A percentile compares a stretch with the other conserved stretches of the same genome.
Conservation (phyloP, 53 echinoderm and acorn worm species). For the Pentamera pediparva region DNA sequence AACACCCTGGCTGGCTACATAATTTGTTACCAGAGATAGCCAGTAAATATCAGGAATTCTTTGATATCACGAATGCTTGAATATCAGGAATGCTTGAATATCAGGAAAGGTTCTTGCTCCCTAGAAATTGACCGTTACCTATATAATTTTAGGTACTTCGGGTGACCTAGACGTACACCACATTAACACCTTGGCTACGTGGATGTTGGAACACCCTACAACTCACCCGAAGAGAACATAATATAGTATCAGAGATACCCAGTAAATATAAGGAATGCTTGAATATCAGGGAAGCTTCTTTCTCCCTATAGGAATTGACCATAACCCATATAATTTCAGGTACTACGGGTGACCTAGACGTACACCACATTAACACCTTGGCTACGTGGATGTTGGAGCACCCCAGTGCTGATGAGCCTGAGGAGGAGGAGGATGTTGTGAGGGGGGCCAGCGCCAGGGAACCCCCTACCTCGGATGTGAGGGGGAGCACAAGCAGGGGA, state of each 20-base stretch:
- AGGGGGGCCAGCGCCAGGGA: conserved; percentile 29
- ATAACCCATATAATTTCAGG: conserved; percentile 56
- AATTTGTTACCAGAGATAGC: background rate
- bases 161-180: conserved; percentile 89
- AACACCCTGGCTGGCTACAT: conserved; percentile 87
- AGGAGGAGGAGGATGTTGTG: conserved; percentile 46
- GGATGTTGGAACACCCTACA: conserved; percentile 50
- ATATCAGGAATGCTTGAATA: too few species aligned
- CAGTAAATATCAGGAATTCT: background rate
- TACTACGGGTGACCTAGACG: conserved; percentile 84
- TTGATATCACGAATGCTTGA: too few species aligned
- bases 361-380: conserved; percentile 74
- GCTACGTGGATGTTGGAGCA: conserved; percentile 99
- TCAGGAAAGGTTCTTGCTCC: too few species aligned
- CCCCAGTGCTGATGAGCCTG: conserved; percentile 64
- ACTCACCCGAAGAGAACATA: background rate
- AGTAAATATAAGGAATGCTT: background rate
- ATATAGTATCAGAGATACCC: background rate
- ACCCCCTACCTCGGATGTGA: conserved; percentile 5
- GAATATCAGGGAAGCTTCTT: too few species aligned
- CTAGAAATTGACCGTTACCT: too few species aligned
- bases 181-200: conserved; percentile 81
- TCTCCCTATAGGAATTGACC: too few species aligned
- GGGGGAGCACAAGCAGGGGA: background rate
- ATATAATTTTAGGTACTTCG: conserved; percentile 69